A percentile compares a stretch with the other conserved stretches of the same genome.
Evolutionary conservation across 2,113 vertebrate genomes (phyloP).

Genomic region (Tretioscincus oriximinensis): DNA sequence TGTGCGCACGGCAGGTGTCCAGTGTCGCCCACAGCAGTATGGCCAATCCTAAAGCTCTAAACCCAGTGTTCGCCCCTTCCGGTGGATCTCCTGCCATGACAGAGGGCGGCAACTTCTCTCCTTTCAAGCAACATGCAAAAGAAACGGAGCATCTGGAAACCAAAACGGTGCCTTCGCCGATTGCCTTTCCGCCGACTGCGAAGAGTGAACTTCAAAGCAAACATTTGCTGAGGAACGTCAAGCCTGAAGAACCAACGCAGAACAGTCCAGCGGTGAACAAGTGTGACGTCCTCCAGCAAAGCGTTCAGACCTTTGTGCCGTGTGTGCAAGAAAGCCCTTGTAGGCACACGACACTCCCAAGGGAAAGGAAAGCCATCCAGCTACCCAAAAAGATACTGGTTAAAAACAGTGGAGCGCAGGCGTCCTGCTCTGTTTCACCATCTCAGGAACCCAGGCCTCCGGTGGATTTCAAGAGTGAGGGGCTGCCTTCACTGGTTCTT

Average conservation of each 20-base stretch:
- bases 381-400: slow-evolving; percentile 63
- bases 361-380: slow-evolving; percentile 69
- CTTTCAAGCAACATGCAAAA: slow-evolving; percentile 70
- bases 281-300: slow-evolving; percentile 68
- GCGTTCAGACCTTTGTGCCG: slow-evolving; percentile 38
- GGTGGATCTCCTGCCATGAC: slow-evolving; percentile 28
- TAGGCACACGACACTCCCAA: slow-evolving; percentile 25
- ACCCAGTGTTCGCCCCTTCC: slow-evolving; percentile 65
- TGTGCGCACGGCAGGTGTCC: slow-evolving; percentile 75
- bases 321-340: slow-evolving; percentile 71
- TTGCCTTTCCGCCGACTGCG: neutral
- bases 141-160: slow-evolving; percentile 75
- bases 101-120: slow-evolving; percentile 71
- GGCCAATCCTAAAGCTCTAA: slow-evolving; percentile 72
- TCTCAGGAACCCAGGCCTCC: slow-evolving; percentile 60
- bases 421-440: neutral
- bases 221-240: slow-evolving; percentile 54
- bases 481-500: slow-evolving; percentile 81
- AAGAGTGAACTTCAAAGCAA: slow-evolving; percentile 63
- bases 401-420: slow-evolving; percentile 63
- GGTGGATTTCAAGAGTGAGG: slow-evolving; percentile 76
- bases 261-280: neutral
- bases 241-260: slow-evolving; percentile 57
- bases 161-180: slow-evolving; percentile 54
- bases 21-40: slow-evolving; percentile 55